Percentiles rank a stretch among this genome's conserved stretches.
phyloP scores from a whole-genome alignment of 2,888 invertebrate species.

The Poecilus cupreus region DNA sequence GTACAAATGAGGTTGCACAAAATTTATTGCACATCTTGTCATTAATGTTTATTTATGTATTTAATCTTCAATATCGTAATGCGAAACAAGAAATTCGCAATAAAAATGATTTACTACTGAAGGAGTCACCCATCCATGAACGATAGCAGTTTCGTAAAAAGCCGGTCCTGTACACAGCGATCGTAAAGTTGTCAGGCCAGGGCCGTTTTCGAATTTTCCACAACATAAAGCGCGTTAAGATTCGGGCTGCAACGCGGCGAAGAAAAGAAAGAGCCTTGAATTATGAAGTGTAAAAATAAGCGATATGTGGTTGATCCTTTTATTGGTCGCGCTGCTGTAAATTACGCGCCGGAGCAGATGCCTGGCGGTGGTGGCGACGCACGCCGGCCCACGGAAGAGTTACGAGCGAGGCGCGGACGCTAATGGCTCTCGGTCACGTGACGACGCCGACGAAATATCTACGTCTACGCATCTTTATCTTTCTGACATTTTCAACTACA shows the following conservation, averaged over 20 bases:
- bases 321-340: constrained; percentile 69
- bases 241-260: constrained; percentile 66
- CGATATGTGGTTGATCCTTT: constrained; percentile 71
- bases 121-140: constrained; percentile 37
- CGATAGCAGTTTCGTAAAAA: constrained; percentile 44
- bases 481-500: constrained; percentile 43
- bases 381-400: constrained; percentile 57
- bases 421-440: constrained; percentile 63
- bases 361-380: constrained; percentile 55
- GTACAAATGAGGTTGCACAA: constrained; percentile 35
- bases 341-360: constrained; percentile 67
- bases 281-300: constrained; percentile 71
- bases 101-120: constrained; percentile 37
- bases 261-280: constrained; percentile 67
- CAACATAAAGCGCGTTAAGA: constrained; percentile 70
- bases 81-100: constrained; percentile 46
- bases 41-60: constrained; percentile 49
- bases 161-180: constrained; percentile 27
- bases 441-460: constrained; percentile 62
- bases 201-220: constrained; percentile 69
- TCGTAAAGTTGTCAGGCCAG: constrained; percentile 46
- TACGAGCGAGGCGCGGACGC: constrained; percentile 62
- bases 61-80: constrained; percentile 45
- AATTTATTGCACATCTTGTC: constrained; percentile 44
- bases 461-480: constrained; percentile 61